A percentile compares a stretch with the other conserved stretches of the same genome.
phyloP scores from a whole-genome alignment of 2,888 invertebrate species.

The Rutpela maculata region DNA sequence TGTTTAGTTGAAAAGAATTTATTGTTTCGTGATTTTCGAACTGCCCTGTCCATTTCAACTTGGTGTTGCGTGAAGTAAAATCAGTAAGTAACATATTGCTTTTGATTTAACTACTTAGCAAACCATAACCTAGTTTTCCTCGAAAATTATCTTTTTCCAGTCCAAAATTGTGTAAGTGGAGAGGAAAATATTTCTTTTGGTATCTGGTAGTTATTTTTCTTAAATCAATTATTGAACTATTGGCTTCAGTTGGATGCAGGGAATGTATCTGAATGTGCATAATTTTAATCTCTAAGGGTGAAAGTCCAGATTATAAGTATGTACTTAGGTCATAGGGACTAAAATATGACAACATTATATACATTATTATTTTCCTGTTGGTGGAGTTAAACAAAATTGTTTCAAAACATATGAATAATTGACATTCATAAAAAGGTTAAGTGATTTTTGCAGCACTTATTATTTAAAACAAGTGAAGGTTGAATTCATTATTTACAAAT shows the following conservation, averaged over 20 bases:
- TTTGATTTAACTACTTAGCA: not conserved
- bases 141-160: not conserved
- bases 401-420: conserved; percentile 14
- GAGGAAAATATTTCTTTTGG: not conserved
- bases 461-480: conserved; percentile 44
- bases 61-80: not conserved
- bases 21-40: conserved; percentile 4
- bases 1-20: conserved; percentile 25
- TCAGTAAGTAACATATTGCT: conserved; percentile 1
- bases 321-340: too few species aligned
- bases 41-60: not conserved
- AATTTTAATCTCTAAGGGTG: not conserved
- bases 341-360: not conserved
- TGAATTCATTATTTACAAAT: conserved; percentile 43
- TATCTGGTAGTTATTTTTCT: too few species aligned
- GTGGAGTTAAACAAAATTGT: conserved; percentile 5
- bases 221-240: not conserved
- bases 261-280: not conserved
- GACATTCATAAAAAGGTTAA: conserved; percentile 42
- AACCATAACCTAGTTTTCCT: not conserved
- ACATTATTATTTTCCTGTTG: not conserved
- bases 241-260: not conserved
- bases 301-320: not conserved
- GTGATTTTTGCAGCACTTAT: conserved; percentile 23
- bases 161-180: not conserved